Evolutionary conservation across 2,797 vertebrate species (phyloP).

Genomic region (Poecilia gillii): DNA sequence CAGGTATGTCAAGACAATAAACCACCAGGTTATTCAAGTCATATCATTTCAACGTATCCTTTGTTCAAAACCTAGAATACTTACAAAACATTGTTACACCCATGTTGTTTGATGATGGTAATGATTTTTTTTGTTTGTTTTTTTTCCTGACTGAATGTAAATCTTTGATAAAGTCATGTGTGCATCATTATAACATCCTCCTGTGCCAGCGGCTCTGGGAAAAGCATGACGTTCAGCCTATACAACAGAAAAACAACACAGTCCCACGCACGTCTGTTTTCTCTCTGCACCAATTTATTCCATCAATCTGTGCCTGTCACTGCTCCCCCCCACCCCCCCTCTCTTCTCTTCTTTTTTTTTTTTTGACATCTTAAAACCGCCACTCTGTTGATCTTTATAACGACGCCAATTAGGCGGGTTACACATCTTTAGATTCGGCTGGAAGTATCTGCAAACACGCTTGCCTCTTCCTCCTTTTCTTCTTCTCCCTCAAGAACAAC

Average conservation of each 20-base stretch:
- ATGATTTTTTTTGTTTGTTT: not conserved
- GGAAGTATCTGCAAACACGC: constrained; percentile 20
- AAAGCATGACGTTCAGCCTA: constrained; percentile 24
- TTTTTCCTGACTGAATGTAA: constrained; percentile 34
- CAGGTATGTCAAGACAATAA: not conserved
- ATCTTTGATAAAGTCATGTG: constrained; percentile 38
- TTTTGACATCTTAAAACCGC: not conserved
- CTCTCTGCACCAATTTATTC: constrained; percentile 39
- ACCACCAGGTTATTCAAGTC: not conserved
- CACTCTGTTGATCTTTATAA: constrained; percentile 32
- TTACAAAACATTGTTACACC: not conserved
- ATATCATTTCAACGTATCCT: not conserved
- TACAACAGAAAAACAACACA: constrained; percentile 25
- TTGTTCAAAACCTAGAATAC: not conserved
- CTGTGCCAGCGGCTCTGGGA: constrained; percentile 27
- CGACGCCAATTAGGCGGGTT: constrained; percentile 38
- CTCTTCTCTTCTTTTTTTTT: not conserved
- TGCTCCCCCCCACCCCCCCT: not conserved
- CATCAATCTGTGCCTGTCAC: constrained; percentile 23
- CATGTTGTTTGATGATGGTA: not conserved
- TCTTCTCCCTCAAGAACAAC: constrained; percentile 33
- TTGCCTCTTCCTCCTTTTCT: constrained; percentile 5
- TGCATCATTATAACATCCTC: constrained; percentile 51
- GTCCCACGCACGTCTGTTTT: constrained; percentile 40
- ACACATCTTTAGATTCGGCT: constrained; percentile 12